A percentile compares a stretch with the other conserved stretches of the same genome.
Conservation (phyloP, 2,888 invertebrate genomes). For the Anaspis maculata region DNA sequence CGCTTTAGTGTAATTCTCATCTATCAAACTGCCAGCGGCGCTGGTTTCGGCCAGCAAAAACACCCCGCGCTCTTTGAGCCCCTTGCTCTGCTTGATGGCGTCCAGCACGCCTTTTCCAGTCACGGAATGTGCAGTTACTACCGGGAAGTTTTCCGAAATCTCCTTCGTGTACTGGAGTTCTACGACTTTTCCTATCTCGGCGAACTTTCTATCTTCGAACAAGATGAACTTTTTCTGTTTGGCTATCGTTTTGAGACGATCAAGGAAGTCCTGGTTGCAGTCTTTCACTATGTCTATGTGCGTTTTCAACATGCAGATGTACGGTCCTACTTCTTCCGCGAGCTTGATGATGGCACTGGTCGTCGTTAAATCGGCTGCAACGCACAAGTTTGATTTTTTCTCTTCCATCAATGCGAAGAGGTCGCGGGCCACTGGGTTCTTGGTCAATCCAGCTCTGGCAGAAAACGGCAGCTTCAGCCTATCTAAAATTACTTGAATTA, state of each 20-base stretch:
- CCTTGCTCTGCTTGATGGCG: constrained; percentile 43
- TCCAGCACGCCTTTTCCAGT: constrained; percentile 66
- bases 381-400: constrained; percentile 83
- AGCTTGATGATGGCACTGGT: constrained; percentile 63
- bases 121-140: constrained; percentile 85
- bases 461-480: constrained; percentile 53
- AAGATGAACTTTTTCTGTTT: constrained; percentile 76
- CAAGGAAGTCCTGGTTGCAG: constrained; percentile 58
- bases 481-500: constrained; percentile 26
- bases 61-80: constrained; percentile 52
- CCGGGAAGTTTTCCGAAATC: constrained; percentile 81
- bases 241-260: constrained; percentile 58
- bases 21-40: constrained; percentile 56
- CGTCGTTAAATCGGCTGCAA: constrained; percentile 79
- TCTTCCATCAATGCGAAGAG: constrained; percentile 71
- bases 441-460: constrained; percentile 51
- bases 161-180: constrained; percentile 73
- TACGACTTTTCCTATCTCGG: constrained; percentile 93
- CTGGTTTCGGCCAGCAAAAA: constrained; percentile 87
- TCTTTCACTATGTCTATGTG: constrained; percentile 85
- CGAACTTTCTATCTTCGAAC: constrained; percentile 95
- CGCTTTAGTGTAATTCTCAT: constrained; percentile 55
- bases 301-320: constrained; percentile 81
- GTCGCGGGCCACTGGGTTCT: constrained; percentile 53
- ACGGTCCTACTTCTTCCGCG: constrained; percentile 68